These are phyloP conservation scores for Indicator maculatus DNA, from an alignment of 2,113 vertebrate species.

Conservation along the genomic window DNA sequence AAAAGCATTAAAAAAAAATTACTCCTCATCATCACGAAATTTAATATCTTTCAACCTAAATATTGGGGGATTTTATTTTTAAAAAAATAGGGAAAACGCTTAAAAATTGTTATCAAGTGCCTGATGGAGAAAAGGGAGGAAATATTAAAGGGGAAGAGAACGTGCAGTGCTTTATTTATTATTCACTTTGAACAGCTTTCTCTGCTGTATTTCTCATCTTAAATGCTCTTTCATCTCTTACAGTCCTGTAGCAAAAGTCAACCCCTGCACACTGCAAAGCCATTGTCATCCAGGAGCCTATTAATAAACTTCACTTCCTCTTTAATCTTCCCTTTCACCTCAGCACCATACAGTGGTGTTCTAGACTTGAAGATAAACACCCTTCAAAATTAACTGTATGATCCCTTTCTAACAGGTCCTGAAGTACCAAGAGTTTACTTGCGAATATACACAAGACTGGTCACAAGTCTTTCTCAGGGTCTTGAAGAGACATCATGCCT, in stretches of 20 bases:
- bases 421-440: neutral
- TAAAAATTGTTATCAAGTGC: neutral
- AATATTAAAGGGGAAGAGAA: neutral
- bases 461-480: neutral
- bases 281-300: neutral
- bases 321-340: conserved; percentile 29
- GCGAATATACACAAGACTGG: neutral
- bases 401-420: neutral
- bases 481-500: neutral
- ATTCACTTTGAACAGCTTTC: neutral
- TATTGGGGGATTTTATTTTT: neutral
- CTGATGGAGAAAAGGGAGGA: neutral
- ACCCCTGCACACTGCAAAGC: neutral
- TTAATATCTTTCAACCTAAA: neutral
- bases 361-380: conserved; percentile 18
- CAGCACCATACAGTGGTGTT: fast-evolving
- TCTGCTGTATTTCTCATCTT: neutral
- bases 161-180: neutral
- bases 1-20: neutral
- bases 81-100: fast-evolving
- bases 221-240: conserved; percentile 27
- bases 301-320: conserved; percentile 47
- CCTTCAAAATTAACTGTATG: neutral
- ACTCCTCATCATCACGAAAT: neutral
- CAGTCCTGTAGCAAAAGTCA: neutral